These are phyloP conservation scores for Exocentrus adspersus DNA, from an alignment of 2,888 invertebrate species.

Conservation along the genomic window DNA sequence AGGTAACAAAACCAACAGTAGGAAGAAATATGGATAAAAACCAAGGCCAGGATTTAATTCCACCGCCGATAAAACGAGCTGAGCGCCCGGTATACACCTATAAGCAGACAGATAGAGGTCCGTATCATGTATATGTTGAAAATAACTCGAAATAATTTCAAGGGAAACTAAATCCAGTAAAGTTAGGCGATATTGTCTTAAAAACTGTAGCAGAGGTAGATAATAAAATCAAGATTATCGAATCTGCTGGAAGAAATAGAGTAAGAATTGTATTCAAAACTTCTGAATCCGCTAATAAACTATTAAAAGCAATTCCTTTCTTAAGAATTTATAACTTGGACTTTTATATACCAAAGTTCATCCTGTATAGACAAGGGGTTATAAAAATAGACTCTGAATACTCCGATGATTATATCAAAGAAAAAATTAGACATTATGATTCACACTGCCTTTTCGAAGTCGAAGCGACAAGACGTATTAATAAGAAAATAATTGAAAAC, in stretches of 20 bases:
- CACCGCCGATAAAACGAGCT: background rate
- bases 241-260: conserved; percentile 12
- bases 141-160: background rate
- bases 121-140: conserved; percentile 10
- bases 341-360: background rate
- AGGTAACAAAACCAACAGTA: too few relatives aligned
- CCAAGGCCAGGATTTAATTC: too few relatives aligned
- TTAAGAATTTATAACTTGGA: background rate
- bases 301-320: background rate
- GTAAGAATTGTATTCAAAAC: conserved; percentile 3
- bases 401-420: background rate
- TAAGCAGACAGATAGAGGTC: background rate
- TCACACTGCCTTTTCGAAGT: background rate
- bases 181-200: conserved; percentile 11
- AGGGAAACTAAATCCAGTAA: conserved; percentile 15
- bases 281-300: background rate
- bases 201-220: conserved; percentile 5
- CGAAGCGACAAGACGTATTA: background rate
- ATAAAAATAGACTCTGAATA: background rate
- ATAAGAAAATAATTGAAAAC: background rate
- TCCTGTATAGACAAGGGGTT: background rate
- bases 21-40: too few relatives aligned
- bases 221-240: conserved; percentile 11
- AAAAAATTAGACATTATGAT: background rate
- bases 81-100: background rate